Conservation (phyloP, 2,113 vertebrate species). For the Talpa occidentalis region DNA sequence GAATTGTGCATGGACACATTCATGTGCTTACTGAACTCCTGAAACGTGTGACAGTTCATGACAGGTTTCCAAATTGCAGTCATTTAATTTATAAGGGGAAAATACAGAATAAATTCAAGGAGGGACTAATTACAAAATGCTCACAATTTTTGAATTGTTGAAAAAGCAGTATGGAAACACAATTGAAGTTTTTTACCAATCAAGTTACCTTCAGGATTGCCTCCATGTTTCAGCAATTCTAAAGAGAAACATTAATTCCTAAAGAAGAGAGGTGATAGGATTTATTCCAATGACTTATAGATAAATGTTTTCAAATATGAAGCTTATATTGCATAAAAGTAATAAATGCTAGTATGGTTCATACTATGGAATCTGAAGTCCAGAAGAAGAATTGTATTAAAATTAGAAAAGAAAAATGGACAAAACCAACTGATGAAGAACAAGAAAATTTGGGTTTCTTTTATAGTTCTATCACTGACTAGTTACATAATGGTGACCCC, state of each 20-base stretch:
- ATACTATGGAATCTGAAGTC: neutral
- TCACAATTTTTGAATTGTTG: conserved; percentile 25
- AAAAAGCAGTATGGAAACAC: neutral
- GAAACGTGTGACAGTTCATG: neutral
- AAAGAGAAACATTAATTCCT: conserved; percentile 10
- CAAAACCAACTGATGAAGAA: neutral
- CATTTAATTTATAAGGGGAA: conserved; percentile 13
- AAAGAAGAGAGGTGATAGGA: neutral
- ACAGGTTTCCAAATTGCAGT: neutral
- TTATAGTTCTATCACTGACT: neutral
- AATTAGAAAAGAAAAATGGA: neutral
- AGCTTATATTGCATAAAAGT: neutral
- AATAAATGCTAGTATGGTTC: neutral
- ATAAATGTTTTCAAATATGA: conserved; percentile 3
- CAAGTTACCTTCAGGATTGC: neutral
- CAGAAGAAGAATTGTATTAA: neutral
- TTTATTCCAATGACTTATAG: neutral
- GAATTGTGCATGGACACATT: neutral
- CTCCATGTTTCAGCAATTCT: neutral
- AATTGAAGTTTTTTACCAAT: conserved; percentile 27
- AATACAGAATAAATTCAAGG: conserved; percentile 22
- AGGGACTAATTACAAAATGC: neutral
- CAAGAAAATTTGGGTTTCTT: neutral
- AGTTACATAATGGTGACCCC: neutral
- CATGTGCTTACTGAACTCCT: neutral